Base-by-base conservation (phyloP, 1,140 invertebrate genomes). In the Tetramorium parvispinum region DNA sequence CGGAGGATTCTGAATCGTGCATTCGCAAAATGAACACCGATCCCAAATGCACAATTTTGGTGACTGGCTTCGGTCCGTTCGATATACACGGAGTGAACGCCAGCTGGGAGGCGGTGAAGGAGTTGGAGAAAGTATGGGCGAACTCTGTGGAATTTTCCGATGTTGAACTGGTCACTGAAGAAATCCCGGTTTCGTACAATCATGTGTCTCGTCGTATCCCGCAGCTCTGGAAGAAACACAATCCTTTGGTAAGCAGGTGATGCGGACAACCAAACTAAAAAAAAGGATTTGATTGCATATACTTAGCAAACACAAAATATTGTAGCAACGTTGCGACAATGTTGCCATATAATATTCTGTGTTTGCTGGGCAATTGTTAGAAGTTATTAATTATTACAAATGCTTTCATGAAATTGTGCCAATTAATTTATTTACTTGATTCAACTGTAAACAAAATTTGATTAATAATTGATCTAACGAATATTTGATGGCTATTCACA, bases 41-140 rank as follows among this genome's bases (percentile, higher is more conserved):
- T 59, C 5, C 40, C 2, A 59, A 89, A 4, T 11, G 73, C 0
- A 92, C 85, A 40, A 81, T 95, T 78, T 63, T 97, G 21, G 95
- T 97, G 71, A 97, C 96, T 88, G 98, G 97, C 18, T 98, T 98
- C 95, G 97, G 97, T 16, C 97, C 97, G 43, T 98, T 98, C 94
- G 93, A 95, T 40, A 91, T 93, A 13, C 96, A 98, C 91, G 92
- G 92, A 32, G 94, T 97, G 11, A 98, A 98, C 93, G 96, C 97
- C 0, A 98, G 97, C 92, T 98, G 97, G 97, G 96, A 97, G 92
- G 96, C 97, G 24, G 97, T 97, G 0, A 96, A 97, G 85, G 83
- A 94, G 86, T 90, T 93, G 32, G 68, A 85, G 92, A 91, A 96
- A 77, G 93, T 97, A 82, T 94, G 95, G 43, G 87, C 94, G 5